phyloP scores from a whole-genome alignment of 2,113 vertebrate genomes.

The Cathartes aura region DNA sequence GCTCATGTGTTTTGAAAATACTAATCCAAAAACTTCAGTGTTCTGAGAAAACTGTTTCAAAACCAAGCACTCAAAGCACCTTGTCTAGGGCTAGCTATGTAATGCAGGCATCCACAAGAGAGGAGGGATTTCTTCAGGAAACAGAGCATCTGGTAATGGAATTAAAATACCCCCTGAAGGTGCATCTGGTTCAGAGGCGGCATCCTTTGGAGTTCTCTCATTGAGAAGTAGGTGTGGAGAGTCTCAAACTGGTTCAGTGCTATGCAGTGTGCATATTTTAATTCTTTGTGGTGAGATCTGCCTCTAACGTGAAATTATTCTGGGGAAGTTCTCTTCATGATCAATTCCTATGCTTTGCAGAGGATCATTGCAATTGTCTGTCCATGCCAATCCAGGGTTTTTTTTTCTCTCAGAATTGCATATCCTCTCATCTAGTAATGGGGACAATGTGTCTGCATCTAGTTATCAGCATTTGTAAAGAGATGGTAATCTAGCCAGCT shows the following conservation, averaged over 20 bases:
- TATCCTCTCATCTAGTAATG: not conserved
- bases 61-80: not conserved
- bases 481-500: not conserved
- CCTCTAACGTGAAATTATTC: not conserved
- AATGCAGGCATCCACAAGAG: not conserved
- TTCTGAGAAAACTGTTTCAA: not conserved
- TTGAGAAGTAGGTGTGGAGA: constrained; percentile 16
- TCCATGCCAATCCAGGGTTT: not conserved
- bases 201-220: not conserved
- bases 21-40: not conserved
- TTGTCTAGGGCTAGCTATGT: not conserved
- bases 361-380: not conserved
- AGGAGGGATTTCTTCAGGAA: not conserved
- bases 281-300: not conserved
- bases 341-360: not conserved
- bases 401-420: not conserved
- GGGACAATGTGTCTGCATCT: not conserved
- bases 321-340: not conserved
- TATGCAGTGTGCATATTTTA: not conserved
- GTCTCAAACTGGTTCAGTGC: not conserved
- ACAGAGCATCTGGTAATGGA: not conserved
- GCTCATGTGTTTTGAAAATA: not conserved
- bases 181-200: constrained; percentile 4
- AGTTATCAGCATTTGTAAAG: not conserved
- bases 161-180: constrained; percentile 10